Base-by-base conservation (phyloP, 2,797 vertebrate species). In the Nyctibius grandis region DNA sequence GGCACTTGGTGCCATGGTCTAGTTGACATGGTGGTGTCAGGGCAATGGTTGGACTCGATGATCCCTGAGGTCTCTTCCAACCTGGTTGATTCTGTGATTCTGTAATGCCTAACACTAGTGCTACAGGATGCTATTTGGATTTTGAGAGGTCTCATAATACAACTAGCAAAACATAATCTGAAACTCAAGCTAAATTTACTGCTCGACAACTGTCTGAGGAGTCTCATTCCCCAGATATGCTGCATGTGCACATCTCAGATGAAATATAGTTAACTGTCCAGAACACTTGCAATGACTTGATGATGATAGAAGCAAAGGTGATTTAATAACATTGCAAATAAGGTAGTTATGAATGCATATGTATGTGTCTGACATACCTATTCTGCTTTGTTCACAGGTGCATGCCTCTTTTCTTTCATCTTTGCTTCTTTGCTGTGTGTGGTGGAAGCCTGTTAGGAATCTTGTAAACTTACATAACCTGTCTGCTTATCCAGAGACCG, bases 301-400 rank as follows among this genome's bases (percentile, higher is more conserved):
- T 51, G 44, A 53, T 65, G 51, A 53, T 45, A 50, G 72, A 77
- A 72, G 78, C 56, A 82, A 89, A 89, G 33, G 33, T 54, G 54
- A 81, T 96, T 91, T 86, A 91, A 84, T 92, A 93, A 84, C 76
- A 93, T 78, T 50, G 57, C 61, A 94, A 94, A 81, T 80, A 23
- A 20, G 75, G 82, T 69, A 89, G 85, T 92, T 96, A 23, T 54
- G 7, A 5, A 3, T 75, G 38, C 3, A 3, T 65, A 21, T 42
- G 12, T 56, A 19, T 83, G 28, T 29, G 36, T 83, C 61, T 91
- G 73, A 73, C 70, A 40, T 75, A 73, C 47, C 45, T 68, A 9
- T 34, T 81, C 69, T 74, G 38, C 40, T 80, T 45, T n/a, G 38
- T 56, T 92, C 77, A 36, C 48, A 90, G 57, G 47, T 84, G 76